Evolutionary conservation across 2,113 vertebrate genomes (phyloP).

Genomic region (Daubentonia madagascariensis): DNA sequence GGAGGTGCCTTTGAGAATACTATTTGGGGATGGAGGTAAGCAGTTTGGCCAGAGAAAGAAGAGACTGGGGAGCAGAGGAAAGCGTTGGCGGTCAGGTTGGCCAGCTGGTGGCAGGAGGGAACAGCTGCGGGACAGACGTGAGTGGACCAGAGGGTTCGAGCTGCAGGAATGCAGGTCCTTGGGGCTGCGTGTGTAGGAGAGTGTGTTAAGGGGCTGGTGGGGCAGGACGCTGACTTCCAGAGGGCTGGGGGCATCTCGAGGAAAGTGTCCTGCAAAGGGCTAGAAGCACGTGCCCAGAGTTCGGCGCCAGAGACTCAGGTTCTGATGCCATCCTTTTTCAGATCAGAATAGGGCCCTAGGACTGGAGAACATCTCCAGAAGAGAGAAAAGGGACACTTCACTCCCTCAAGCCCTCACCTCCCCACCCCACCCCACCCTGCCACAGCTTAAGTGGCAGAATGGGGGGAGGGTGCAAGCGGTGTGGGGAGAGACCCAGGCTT

Average conservation of each 20-base stretch:
- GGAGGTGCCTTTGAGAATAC: background rate
- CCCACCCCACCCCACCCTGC: rapidly evolving
- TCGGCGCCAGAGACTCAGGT: background rate
- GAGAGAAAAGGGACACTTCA: background rate
- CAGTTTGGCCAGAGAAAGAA: background rate
- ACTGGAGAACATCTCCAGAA: background rate
- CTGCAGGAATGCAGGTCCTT: rapidly evolving
- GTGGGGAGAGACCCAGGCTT: background rate
- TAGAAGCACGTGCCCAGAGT: background rate
- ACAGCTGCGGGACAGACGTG: background rate
- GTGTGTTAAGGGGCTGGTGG: background rate
- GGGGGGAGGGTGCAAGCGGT: background rate
- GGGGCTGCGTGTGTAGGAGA: background rate
- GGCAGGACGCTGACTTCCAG: background rate
- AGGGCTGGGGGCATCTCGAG: background rate
- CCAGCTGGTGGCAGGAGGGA: background rate
- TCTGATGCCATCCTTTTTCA: background rate
- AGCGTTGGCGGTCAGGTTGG: background rate
- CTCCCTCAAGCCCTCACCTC: rapidly evolving
- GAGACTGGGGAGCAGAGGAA: background rate
- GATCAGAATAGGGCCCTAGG: background rate
- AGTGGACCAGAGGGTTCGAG: background rate
- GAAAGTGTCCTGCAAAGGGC: background rate
- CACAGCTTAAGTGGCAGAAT: background rate
- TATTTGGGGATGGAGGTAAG: background rate